Percentiles rank a stretch among this genome's conserved stretches.
These are phyloP conservation scores for Cinara cedri DNA, from an alignment of 2,888 invertebrate species.

Conservation along the genomic window DNA sequence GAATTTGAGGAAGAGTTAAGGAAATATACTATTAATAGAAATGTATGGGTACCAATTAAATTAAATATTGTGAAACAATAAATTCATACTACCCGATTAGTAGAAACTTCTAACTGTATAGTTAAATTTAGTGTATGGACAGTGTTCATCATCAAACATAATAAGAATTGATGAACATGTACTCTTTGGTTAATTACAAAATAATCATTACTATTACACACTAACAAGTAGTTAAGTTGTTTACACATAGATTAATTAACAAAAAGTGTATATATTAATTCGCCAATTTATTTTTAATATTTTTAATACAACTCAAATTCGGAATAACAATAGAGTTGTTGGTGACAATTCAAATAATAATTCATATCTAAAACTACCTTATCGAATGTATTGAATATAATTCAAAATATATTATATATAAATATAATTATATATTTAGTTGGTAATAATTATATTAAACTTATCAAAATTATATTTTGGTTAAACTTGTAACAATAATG, in stretches of 20 bases:
- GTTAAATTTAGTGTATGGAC: too few species aligned
- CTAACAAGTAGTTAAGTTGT: background rate
- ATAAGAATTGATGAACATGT: too few species aligned
- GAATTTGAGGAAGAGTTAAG: too few species aligned
- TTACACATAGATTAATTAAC: background rate
- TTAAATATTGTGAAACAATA: too few species aligned
- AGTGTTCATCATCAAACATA: too few species aligned
- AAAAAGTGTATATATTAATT: constrained; percentile 1
- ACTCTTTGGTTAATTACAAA: background rate
- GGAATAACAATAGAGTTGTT: background rate
- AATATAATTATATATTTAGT: constrained; percentile 33
- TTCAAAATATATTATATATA: constrained; percentile 44
- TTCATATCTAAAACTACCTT: constrained; percentile 49
- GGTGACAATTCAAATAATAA: constrained; percentile 45
- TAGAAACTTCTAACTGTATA: too few species aligned
- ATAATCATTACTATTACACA: background rate
- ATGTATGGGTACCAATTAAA: too few species aligned
- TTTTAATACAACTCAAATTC: constrained; percentile 29
- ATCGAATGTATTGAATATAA: constrained; percentile 46
- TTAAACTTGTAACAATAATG: constrained; percentile 51
- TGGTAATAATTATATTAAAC: constrained; percentile 42
- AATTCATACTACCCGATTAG: too few species aligned
- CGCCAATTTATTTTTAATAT: constrained; percentile 11
- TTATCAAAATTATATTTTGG: constrained; percentile 51
- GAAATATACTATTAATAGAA: too few species aligned